phyloP scores from a whole-genome alignment of 2,113 vertebrate genomes.

The Etia nguti region DNA sequence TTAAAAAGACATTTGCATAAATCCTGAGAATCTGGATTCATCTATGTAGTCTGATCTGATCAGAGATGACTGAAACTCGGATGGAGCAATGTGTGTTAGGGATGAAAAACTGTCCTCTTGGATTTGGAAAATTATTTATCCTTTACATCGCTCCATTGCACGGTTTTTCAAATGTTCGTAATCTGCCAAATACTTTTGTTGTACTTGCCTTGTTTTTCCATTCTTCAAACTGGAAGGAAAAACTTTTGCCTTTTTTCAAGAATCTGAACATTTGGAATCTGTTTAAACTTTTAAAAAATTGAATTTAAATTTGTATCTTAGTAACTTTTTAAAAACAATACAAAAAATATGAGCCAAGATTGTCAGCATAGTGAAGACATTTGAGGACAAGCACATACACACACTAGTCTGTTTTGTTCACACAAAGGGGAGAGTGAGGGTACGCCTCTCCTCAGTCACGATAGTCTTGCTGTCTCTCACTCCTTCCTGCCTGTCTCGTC shows the following conservation, averaged over 20 bases:
- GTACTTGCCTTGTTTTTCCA: background rate
- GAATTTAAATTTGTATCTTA: background rate
- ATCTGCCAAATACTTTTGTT: background rate
- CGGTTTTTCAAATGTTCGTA: background rate
- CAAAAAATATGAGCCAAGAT: background rate
- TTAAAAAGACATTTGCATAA: background rate
- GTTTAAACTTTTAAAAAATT: background rate
- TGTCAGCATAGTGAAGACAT: background rate
- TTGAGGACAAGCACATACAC: background rate
- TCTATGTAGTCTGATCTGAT: background rate
- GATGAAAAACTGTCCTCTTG: background rate
- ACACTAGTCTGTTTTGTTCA: background rate
- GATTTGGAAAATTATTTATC: background rate
- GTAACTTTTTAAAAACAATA: background rate
- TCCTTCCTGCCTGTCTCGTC: conserved; percentile 59
- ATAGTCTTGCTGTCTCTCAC: conserved; percentile 35
- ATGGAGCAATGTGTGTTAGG: background rate
- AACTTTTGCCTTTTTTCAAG: background rate
- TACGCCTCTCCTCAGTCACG: conserved; percentile 39
- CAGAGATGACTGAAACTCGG: background rate
- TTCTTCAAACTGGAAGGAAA: background rate
- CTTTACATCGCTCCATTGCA: background rate
- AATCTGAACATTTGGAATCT: background rate
- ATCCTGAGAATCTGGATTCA: rapidly evolving
- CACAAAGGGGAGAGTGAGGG: conserved; percentile 1